These are phyloP conservation scores for Macquaria ambigua DNA, from an alignment of 2,113 vertebrate genomes.

Conservation along the genomic window DNA sequence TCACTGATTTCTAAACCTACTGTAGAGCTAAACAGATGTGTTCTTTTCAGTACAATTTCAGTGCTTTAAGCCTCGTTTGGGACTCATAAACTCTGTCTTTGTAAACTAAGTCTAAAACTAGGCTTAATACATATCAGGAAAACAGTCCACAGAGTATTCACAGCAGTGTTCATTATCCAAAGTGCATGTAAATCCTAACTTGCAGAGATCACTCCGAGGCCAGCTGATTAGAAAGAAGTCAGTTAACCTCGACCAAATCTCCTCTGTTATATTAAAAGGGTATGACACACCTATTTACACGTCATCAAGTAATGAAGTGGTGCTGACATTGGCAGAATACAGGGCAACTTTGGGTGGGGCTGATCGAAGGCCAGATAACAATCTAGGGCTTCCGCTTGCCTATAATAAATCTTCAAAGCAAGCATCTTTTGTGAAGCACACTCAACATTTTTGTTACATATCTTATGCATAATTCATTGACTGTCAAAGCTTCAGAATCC, in stretches of 20 bases:
- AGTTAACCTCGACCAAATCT: constrained; percentile 25
- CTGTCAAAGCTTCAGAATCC: neutral
- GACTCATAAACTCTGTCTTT: constrained; percentile 29
- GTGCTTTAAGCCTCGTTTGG: constrained; percentile 27
- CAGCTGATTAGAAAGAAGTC: constrained; percentile 22
- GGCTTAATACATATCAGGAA: constrained; percentile 49
- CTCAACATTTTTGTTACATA: neutral
- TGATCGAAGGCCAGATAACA: constrained; percentile 24
- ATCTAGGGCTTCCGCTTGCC: constrained; percentile 26
- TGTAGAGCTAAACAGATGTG: constrained; percentile 29
- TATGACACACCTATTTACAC: constrained; percentile 67
- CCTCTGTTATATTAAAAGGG: constrained; percentile 27
- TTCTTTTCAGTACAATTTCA: constrained; percentile 42
- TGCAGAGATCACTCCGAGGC: constrained; percentile 41
- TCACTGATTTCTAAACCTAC: constrained; percentile 55
- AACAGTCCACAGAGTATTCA: constrained; percentile 52
- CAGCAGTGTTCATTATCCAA: constrained; percentile 58
- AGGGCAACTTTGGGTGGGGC: constrained; percentile 16
- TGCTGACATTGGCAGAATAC: constrained; percentile 32
- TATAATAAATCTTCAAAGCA: neutral
- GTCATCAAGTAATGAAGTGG: constrained; percentile 41
- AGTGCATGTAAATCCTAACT: constrained; percentile 59
- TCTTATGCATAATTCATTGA: neutral
- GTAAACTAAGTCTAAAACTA: constrained; percentile 60
- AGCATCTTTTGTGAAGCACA: constrained; percentile 24